phyloP scores from a whole-genome alignment of 2,797 vertebrate species.

The Gallinago solitaria region DNA sequence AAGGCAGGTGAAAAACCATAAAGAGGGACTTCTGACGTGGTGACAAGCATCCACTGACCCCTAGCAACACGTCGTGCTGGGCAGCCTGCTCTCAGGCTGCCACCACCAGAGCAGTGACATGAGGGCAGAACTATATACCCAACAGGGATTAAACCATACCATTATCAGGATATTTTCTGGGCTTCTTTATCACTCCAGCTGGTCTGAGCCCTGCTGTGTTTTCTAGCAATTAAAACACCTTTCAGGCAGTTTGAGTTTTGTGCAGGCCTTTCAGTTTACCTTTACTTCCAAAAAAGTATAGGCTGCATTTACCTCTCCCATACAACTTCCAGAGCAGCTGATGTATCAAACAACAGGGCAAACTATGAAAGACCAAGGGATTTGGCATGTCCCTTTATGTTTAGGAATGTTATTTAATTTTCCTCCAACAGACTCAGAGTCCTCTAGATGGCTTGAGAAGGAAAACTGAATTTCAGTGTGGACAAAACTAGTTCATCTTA shows the following conservation, averaged over 20 bases:
- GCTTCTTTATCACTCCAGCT: fast-evolving
- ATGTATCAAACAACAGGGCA: neutral
- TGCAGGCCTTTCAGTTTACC: neutral
- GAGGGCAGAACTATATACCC: neutral
- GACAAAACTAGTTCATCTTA: neutral
- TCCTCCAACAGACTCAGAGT: neutral
- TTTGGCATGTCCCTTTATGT: conserved; percentile 6
- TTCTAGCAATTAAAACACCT: neutral
- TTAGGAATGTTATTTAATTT: conserved; percentile 48
- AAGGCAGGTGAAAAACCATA: neutral
- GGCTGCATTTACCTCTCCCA: neutral
- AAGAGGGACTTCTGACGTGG: neutral
- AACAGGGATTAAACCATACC: neutral
- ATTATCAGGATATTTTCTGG: neutral
- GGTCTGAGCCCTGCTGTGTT: neutral
- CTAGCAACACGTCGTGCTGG: fast-evolving
- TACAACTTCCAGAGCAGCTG: neutral
- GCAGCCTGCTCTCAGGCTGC: neutral
- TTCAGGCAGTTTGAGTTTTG: neutral
- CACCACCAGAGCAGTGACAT: fast-evolving
- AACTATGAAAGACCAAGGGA: neutral
- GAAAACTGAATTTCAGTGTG: neutral
- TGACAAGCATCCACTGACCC: neutral
- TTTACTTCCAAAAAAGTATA: neutral
- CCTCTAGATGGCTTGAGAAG: neutral